Percentiles rank a stretch among this genome's conserved stretches.
phyloP scores from a whole-genome alignment of 2,888 invertebrate genomes.

The Sclerodermus sp. region DNA sequence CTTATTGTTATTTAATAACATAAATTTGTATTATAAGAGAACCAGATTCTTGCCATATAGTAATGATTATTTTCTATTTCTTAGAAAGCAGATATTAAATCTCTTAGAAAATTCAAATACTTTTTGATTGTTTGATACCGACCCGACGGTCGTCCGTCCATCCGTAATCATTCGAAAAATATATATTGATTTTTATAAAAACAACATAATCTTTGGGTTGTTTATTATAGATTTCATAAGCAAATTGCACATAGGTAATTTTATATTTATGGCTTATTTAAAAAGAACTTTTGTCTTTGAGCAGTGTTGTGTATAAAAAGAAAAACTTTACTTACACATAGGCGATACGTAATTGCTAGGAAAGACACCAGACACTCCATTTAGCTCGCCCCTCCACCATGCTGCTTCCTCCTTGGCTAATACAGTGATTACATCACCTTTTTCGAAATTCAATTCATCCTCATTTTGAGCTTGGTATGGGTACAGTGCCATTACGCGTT shows the following conservation, averaged over 20 bases:
- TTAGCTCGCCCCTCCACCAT: slow-evolving; percentile 96
- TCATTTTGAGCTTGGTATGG: slow-evolving; percentile 93
- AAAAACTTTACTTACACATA: slow-evolving; percentile 64
- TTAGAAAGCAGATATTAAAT: too few species aligned
- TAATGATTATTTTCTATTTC: too few species aligned
- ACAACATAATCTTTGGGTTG: too few species aligned
- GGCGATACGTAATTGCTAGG: slow-evolving; percentile 94
- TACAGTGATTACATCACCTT: slow-evolving; percentile 88
- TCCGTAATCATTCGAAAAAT: too few species aligned
- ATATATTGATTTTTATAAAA: too few species aligned
- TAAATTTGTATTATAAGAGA: too few species aligned
- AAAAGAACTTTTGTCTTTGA: neutral
- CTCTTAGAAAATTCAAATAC: too few species aligned
- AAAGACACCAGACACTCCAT: slow-evolving; percentile 87
- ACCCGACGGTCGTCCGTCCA: slow-evolving; percentile 42
- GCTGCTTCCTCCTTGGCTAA: slow-evolving; percentile 91
- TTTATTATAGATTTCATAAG: too few species aligned
- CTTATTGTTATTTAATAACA: too few species aligned
- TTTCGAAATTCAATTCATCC: slow-evolving; percentile 91
- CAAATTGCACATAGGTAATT: too few species aligned
- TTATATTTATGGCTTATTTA: too few species aligned
- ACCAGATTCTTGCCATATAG: too few species aligned
- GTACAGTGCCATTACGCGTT: slow-evolving; percentile 89
- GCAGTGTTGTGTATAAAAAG: neutral
- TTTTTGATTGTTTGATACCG: neutral